Conservation (phyloP, 2,797 vertebrate genomes). For the Lophius americanus region DNA sequence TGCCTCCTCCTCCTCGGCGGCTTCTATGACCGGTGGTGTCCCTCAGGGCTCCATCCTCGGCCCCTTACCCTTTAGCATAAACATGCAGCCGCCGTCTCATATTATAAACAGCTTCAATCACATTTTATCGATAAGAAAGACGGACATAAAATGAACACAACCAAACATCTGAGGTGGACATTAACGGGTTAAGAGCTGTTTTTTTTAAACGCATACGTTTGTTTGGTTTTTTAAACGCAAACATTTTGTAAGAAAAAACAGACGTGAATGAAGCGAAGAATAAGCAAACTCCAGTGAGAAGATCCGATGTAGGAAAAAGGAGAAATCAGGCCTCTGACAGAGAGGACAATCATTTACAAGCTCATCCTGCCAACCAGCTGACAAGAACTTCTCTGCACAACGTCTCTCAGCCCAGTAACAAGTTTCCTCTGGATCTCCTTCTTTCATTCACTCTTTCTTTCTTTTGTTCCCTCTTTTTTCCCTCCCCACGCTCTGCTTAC, state of each 20-base stretch:
- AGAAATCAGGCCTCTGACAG: conserved; percentile 65
- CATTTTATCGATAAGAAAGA: too few species aligned
- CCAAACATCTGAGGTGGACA: too few species aligned
- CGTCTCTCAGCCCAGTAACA: conserved; percentile 82
- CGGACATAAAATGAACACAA: too few species aligned
- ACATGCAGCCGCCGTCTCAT: too few species aligned
- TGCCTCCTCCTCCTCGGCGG: too few species aligned
- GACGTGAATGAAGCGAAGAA: conserved; percentile 25
- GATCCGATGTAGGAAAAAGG: conserved; percentile 61
- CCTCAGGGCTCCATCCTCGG: too few species aligned
- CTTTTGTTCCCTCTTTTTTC: conserved; percentile 41
- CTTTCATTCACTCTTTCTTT: conserved; percentile 73
- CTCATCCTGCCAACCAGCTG: conserved; percentile 81
- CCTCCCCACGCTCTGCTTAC: conserved; percentile 77
- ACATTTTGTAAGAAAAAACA: conserved; percentile 28
- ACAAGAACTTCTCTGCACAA: conserved; percentile 83
- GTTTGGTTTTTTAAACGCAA: too few species aligned
- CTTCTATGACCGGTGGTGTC: too few species aligned
- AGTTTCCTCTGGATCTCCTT: conserved; percentile 80
- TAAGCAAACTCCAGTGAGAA: conserved; percentile 38
- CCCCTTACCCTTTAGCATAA: too few species aligned
- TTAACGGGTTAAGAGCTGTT: too few species aligned
- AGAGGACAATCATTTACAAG: conserved; percentile 72
- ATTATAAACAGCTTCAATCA: too few species aligned
- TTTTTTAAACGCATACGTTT: too few species aligned